Base-by-base conservation (phyloP, 1,140 invertebrate species). In the Drosophila arawakana region DNA sequence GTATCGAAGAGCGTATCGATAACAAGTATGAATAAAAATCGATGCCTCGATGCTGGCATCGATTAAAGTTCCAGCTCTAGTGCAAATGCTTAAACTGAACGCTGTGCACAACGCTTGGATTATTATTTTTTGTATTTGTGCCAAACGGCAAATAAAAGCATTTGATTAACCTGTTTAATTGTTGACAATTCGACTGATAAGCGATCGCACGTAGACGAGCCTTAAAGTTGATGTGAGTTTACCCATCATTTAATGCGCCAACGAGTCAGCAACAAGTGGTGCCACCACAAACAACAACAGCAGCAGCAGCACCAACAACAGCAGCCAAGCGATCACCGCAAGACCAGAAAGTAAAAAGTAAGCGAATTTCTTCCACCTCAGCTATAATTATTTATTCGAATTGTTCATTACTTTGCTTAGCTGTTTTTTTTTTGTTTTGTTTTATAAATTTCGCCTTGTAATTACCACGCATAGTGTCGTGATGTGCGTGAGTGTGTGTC, bases 251-350 rank as follows among this genome's bases (percentile, higher is more conserved):
- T 76, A 72, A 76, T 66, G 68, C 60, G 55, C 55, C 68, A 76
- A 63, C 69, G 37, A 66, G 55, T 47, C 47, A 72, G 69, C 73
- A 76, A 76, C 73, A 76, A 76, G 73, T 76, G 73, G 73, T 76
- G 25, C 13, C 47, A 66, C 73, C 73, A 76, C 73, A 65, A 55
- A 57, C 47, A 59, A 18, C 49, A 30, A 7, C 52, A 65, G 35
- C 52, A 59, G 34, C 66, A 59, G 44, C 57, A 50, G 39, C 21
- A 30, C 25, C 25, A 30, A 21, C 2, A 66, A 34, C 68, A 50
- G 43, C 34, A 54, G 34, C n/a, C 11, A 55, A 73, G 70, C 15
- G 52, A 68, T 60, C 66, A 55, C 49, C 62, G 65, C n/a, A 67
- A 70, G 47, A 52, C 49, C 41, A 41, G 44, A 70, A 65, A 60